Evolutionary conservation across 2,888 invertebrate species (phyloP), one percentile per base, ranked within the genome.

Genomic region (Drosophila cognata): DNA sequence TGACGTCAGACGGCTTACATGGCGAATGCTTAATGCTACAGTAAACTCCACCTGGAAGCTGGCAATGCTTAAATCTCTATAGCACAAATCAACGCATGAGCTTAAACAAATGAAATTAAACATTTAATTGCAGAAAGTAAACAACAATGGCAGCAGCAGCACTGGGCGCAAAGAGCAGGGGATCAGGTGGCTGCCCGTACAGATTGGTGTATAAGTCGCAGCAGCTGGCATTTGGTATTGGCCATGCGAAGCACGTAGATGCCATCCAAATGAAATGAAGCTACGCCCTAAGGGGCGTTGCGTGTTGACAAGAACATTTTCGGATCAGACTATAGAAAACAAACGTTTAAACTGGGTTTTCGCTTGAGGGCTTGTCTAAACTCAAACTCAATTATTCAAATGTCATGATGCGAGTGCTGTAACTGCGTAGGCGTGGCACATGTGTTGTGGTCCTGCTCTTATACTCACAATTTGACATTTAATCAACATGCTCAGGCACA

Each of bases 391-490:
- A 89, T 85, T 85, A 85, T 85, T 85, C 77, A 89, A 89, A 85
- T 86, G 83, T 36, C 62, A n/a, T 21, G 61, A 31, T 57, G 56
- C 55, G 36, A 55, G 50, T 43, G 38, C 41, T 55, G 36, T 71
- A 53, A 59, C 72, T 50, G 67, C 61, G 64, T 71, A 58, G 75
- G 76, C 67, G 57, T 78, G 78, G 59, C 68, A 71, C 67, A 82
- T 79, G 71, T 77, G 70, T 68, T 77, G 74, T 66, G 82, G 73
- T 61, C 66, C 25, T 58, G 38, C 60, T 69, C 57, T 74, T 80
- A 87, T 78, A 84, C 74, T 76, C 68, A 79, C 81, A 85, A 89
- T 85, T 81, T 87, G 88, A 78, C 86, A 81, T 87, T 87, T 87
- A 89, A 87, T 87, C 87, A 87, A 79, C 64, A 65, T 69, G 52